Evolutionary conservation across 1,140 invertebrate species (phyloP).

Genomic region (Listronotus bonariensis): DNA sequence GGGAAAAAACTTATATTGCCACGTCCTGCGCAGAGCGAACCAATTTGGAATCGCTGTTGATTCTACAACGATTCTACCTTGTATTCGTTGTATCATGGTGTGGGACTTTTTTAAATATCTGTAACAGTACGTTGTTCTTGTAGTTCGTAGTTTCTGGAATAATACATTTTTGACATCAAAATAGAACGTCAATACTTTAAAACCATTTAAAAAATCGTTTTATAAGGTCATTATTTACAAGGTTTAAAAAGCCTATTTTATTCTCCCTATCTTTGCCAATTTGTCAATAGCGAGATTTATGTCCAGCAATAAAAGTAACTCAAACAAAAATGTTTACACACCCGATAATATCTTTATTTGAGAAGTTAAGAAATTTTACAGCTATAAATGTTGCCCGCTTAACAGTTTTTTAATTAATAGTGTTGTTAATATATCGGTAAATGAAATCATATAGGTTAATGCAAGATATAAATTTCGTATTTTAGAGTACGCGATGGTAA

Average conservation of each 20-base stretch:
- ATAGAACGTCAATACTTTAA: too few species aligned
- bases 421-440: constrained; percentile 7
- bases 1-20: too few species aligned
- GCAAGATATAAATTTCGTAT: constrained; percentile 8
- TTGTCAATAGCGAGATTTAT: constrained; percentile 18
- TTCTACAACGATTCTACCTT: too few species aligned
- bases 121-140: too few species aligned
- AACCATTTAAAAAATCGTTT: background rate
- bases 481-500: background rate
- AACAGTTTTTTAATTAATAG: constrained; percentile 21
- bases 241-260: background rate
- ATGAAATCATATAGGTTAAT: constrained; percentile 15
- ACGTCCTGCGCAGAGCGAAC: too few species aligned
- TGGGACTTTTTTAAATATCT: too few species aligned
- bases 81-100: too few species aligned
- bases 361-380: constrained; percentile 7
- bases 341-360: constrained; percentile 14
- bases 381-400: constrained; percentile 6
- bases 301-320: constrained; percentile 1
- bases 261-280: background rate
- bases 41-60: too few species aligned
- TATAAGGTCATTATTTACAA: background rate
- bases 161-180: too few species aligned
- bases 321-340: constrained; percentile 2
- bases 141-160: too few species aligned